phyloP scores from a whole-genome alignment of 2,797 vertebrate species.

The Enteromius anoplus region DNA sequence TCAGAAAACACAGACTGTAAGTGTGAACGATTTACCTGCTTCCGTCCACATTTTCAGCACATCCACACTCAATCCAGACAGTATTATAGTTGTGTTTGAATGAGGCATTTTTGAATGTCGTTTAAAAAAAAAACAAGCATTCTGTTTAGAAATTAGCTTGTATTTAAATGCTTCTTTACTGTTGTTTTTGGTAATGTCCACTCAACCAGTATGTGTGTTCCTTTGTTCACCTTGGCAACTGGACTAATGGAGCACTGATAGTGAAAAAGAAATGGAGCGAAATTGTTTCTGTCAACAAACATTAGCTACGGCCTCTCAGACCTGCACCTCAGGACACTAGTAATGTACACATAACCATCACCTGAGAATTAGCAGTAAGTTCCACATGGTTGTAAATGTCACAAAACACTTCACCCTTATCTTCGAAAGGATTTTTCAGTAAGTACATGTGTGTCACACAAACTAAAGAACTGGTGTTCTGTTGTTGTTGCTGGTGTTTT shows the following conservation, averaged over 20 bases:
- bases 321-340: slow-evolving; percentile 25
- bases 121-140: slow-evolving; percentile 8
- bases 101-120: slow-evolving; percentile 2
- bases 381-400: slow-evolving; percentile 30
- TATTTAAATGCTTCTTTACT: slow-evolving; percentile 19
- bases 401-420: slow-evolving; percentile 14
- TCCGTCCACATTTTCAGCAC: slow-evolving; percentile 38
- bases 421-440: slow-evolving; percentile 25
- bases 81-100: slow-evolving; percentile 49
- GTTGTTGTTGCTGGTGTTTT: neutral
- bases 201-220: slow-evolving; percentile 26
- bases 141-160: slow-evolving; percentile 31
- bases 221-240: slow-evolving; percentile 19
- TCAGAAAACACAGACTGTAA: slow-evolving; percentile 48
- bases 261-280: slow-evolving; percentile 31
- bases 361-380: slow-evolving; percentile 31
- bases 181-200: slow-evolving; percentile 43
- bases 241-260: slow-evolving; percentile 36
- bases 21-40: slow-evolving; percentile 45
- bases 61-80: slow-evolving; percentile 52
- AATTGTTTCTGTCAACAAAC: slow-evolving; percentile 40
- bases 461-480: neutral
- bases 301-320: slow-evolving; percentile 27
- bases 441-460: neutral
- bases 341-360: slow-evolving; percentile 13